phyloP scores from a whole-genome alignment of 2,113 vertebrate species.

The Chascanopsetta lugubris region DNA sequence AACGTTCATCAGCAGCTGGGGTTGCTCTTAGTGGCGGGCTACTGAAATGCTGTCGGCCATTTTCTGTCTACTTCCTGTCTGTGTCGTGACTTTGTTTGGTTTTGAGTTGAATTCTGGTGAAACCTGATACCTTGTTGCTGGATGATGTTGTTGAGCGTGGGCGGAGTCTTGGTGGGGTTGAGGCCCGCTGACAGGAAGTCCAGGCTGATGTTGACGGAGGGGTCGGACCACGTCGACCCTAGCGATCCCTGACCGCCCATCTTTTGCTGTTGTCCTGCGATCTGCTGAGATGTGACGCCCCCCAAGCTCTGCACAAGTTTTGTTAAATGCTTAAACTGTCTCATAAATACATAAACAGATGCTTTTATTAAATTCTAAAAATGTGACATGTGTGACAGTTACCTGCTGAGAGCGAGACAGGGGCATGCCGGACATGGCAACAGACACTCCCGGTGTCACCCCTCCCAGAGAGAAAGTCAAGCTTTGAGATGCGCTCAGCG shows the following conservation, averaged over 20 bases:
- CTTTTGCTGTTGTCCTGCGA: slow-evolving; percentile 69
- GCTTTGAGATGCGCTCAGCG: slow-evolving; percentile 91
- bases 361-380: not conserved
- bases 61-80: not conserved
- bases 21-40: too few species aligned
- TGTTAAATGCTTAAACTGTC: not conserved
- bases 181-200: slow-evolving; percentile 95
- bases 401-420: slow-evolving; percentile 75
- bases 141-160: slow-evolving; percentile 94
- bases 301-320: slow-evolving; percentile 82
- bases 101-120: not conserved
- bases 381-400: not conserved
- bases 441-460: slow-evolving; percentile 71
- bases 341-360: not conserved
- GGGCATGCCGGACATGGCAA: slow-evolving; percentile 57
- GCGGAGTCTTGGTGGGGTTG: slow-evolving; percentile 92
- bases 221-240: slow-evolving; percentile 96
- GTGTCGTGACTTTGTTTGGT: not conserved
- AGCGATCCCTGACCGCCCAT: slow-evolving; percentile 86
- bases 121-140: slow-evolving; percentile 90
- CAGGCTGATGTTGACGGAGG: slow-evolving; percentile 98
- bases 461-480: slow-evolving; percentile 92
- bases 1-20: too few species aligned
- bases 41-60: not conserved
- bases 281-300: slow-evolving; percentile 83